phyloP scores from a whole-genome alignment of 1,140 invertebrate species.

The Euura saliciscinereae region DNA sequence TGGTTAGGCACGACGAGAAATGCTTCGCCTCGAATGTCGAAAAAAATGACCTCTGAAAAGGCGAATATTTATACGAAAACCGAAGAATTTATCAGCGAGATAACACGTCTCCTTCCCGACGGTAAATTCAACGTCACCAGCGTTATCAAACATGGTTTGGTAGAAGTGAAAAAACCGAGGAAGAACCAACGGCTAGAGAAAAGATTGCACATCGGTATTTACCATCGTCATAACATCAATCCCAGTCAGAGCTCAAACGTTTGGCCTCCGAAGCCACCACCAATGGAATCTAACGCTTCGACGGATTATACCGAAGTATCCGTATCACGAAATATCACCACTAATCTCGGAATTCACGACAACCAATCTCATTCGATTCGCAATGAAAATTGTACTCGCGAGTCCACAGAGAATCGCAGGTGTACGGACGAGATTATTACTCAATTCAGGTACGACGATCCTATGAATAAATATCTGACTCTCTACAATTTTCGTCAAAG shows the following conservation, averaged over 20 bases:
- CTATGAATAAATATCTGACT: no score
- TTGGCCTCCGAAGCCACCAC: neutral
- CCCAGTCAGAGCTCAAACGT: neutral
- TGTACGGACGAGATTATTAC: neutral
- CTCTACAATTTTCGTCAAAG: no score
- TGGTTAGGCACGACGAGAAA: neutral
- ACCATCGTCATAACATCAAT: neutral
- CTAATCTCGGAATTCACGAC: neutral
- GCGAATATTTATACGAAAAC: neutral
- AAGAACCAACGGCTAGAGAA: neutral
- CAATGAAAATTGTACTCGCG: neutral
- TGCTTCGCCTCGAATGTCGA: neutral
- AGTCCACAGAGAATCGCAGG: neutral
- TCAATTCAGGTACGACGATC: neutral
- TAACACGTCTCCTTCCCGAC: neutral
- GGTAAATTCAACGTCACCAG: neutral
- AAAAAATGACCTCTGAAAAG: neutral
- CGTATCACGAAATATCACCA: neutral
- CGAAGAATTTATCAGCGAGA: neutral
- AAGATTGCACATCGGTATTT: neutral
- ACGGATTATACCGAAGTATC: neutral
- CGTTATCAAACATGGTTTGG: neutral
- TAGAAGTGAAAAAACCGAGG: neutral
- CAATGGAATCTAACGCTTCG: neutral
- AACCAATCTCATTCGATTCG: neutral